Evolutionary conservation across 2,113 vertebrate genomes (phyloP).

Genomic region (Pleuronectes platessa): DNA sequence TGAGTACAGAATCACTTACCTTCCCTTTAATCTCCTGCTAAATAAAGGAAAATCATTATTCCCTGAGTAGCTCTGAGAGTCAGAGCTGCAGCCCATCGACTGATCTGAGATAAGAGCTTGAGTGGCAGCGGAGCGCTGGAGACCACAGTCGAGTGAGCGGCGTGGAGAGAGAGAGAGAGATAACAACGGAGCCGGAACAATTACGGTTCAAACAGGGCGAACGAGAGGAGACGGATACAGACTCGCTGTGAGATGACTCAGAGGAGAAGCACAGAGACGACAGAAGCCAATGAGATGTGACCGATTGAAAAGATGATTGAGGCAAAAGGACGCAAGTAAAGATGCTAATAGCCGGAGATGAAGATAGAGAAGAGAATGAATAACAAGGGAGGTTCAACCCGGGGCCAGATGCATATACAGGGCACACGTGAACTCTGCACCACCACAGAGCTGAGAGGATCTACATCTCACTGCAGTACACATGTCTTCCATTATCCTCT

Average conservation of each 20-base stretch:
- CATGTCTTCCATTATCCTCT: conserved; percentile 49
- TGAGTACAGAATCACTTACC: too few relatives aligned
- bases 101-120: conserved; percentile 10
- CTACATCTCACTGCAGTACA: conserved; percentile 13
- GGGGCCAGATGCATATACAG: conserved; percentile 7
- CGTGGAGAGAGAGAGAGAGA: conserved; percentile 1
- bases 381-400: conserved; percentile 13
- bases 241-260: not conserved
- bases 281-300: not conserved
- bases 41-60: too few relatives aligned
- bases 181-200: conserved; percentile 2
- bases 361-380: not conserved
- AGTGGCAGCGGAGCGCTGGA: not conserved
- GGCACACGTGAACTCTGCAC: conserved; percentile 5
- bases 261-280: not conserved
- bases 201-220: conserved; percentile 37
- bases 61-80: not conserved
- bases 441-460: not conserved
- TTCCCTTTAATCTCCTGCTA: too few relatives aligned
- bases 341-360: not conserved
- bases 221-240: not conserved
- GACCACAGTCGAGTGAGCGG: not conserved
- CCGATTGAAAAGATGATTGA: not conserved
- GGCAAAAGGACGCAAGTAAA: not conserved
- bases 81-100: not conserved